These are phyloP conservation scores for Bombus consobrinus DNA, from an alignment of 1,140 invertebrate species.

Conservation along the genomic window DNA sequence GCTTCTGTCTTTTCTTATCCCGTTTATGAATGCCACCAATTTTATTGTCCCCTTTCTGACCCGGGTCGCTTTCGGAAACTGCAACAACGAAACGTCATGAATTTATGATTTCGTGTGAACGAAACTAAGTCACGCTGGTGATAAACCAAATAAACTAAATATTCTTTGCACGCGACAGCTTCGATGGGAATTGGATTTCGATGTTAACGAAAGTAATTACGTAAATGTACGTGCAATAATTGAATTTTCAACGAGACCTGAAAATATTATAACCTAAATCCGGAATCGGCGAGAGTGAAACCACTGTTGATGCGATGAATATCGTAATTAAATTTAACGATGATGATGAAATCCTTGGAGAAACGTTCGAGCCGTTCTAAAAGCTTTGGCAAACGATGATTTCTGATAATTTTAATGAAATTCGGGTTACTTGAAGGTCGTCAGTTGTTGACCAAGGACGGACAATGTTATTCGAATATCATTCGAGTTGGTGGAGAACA, in stretches of 20 bases:
- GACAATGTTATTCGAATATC: too few relatives aligned
- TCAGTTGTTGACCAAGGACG: too few relatives aligned
- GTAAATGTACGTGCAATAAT: background rate
- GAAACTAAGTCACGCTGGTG: background rate
- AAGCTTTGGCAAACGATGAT: background rate
- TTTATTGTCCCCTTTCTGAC: background rate
- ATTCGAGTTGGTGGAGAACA: background rate
- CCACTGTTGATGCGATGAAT: background rate
- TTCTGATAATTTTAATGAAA: background rate
- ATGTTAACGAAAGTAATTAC: constrained; percentile 11
- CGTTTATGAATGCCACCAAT: background rate
- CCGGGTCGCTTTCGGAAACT: background rate
- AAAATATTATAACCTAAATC: background rate
- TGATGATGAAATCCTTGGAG: background rate
- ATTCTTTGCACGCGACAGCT: background rate
- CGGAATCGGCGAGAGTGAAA: background rate
- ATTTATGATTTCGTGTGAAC: background rate
- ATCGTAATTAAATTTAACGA: background rate
- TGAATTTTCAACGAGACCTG: background rate
- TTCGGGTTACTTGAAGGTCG: too few relatives aligned
- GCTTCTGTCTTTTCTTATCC: background rate
- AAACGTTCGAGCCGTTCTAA: background rate
- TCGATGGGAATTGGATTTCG: background rate
- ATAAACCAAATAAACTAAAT: background rate
- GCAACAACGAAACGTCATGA: background rate